phyloP scores from a whole-genome alignment of 2,888 invertebrate species.

The Mythimna impura region DNA sequence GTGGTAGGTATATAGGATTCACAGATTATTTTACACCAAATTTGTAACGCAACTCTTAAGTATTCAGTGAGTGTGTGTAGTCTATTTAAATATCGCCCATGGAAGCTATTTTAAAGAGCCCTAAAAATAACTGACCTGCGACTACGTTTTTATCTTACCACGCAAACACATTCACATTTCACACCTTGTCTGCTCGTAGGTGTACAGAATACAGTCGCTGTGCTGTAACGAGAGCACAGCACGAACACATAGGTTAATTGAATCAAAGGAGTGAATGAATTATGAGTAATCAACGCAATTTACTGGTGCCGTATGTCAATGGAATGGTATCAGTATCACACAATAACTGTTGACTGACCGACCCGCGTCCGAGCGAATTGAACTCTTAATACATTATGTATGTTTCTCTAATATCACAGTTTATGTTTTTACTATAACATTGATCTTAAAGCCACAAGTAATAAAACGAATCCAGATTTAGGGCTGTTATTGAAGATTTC shows the following conservation, averaged over 20 bases:
- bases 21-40: neutral
- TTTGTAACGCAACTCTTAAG: neutral
- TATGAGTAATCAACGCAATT: conserved; percentile 19
- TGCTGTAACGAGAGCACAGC: no score
- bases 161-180: conserved; percentile 2
- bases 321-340: conserved; percentile 27
- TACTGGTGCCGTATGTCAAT: conserved; percentile 19
- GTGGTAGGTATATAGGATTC: no score
- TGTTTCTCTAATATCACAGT: neutral
- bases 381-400: neutral
- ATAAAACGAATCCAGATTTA: neutral
- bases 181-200: neutral
- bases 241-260: conserved; percentile 4
- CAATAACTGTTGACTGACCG: conserved; percentile 15
- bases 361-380: conserved; percentile 1
- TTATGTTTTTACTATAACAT: neutral
- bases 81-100: neutral
- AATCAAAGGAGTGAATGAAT: conserved; percentile 17
- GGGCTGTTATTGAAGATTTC: neutral
- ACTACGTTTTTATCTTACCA: neutral
- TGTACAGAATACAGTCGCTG: neutral
- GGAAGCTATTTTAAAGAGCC: neutral
- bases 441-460: neutral
- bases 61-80: neutral
- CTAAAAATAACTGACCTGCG: conserved; percentile 4